These are phyloP conservation scores for Limnephilus marmoratus DNA, from an alignment of 2,888 invertebrate genomes.

Conservation along the genomic window DNA sequence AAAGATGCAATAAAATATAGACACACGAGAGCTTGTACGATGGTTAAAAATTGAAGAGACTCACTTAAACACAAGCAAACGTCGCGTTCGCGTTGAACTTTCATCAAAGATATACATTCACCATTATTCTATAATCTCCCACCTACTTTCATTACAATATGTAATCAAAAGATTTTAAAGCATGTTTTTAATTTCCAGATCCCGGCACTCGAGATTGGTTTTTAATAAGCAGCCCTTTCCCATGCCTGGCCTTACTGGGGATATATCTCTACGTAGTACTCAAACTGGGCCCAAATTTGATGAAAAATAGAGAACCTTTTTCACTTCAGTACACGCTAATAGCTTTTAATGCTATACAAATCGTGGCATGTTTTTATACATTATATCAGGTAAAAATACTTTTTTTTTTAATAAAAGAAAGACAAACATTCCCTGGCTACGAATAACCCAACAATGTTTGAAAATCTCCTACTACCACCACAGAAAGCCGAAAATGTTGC, in stretches of 20 bases:
- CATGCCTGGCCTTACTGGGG: slow-evolving; percentile 77
- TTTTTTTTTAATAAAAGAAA: no score
- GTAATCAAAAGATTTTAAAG: neutral
- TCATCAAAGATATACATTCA: no score
- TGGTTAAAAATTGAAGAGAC: no score
- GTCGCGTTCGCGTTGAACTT: no score
- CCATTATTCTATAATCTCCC: no score
- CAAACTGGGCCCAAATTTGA: slow-evolving; percentile 82
- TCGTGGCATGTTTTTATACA: slow-evolving; percentile 78
- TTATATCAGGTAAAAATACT: slow-evolving; percentile 78
- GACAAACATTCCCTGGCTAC: no score
- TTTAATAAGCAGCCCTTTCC: slow-evolving; percentile 83
- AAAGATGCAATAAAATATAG: no score
- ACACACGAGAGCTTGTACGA: no score
- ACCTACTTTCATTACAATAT: neutral
- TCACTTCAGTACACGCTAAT: slow-evolving; percentile 80
- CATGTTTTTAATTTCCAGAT: slow-evolving; percentile 72
- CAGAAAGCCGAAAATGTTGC: no score
- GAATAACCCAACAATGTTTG: no score
- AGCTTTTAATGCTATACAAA: slow-evolving; percentile 83
- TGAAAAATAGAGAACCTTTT: slow-evolving; percentile 81
- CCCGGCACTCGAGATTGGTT: slow-evolving; percentile 82
- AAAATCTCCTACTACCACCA: no score
- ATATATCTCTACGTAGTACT: slow-evolving; percentile 83
- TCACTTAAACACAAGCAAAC: no score